These are phyloP conservation scores for Pyrocoelia pectoralis DNA, from an alignment of 2,888 invertebrate genomes.

Conservation along the genomic window DNA sequence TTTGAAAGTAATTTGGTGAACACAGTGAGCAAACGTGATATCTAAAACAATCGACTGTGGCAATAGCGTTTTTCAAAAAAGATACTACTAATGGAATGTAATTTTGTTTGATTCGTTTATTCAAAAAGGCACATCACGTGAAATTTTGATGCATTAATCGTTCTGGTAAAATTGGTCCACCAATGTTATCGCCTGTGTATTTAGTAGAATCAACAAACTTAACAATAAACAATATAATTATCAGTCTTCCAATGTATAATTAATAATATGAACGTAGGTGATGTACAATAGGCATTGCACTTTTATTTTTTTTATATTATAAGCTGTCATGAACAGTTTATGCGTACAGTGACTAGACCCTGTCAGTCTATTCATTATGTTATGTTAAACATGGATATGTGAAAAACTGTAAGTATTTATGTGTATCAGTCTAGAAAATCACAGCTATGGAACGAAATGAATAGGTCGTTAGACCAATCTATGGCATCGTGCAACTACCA, in stretches of 20 bases:
- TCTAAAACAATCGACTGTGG: constrained; percentile 14
- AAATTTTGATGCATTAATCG: constrained; percentile 36
- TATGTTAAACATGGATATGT: constrained; percentile 50
- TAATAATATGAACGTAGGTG: constrained; percentile 40
- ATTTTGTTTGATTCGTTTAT: constrained; percentile 29
- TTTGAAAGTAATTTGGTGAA: constrained; percentile 23
- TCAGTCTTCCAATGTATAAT: constrained; percentile 46
- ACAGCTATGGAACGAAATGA: constrained; percentile 66
- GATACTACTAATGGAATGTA: constrained; percentile 48
- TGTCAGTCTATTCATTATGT: constrained; percentile 51
- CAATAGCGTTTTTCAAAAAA: constrained; percentile 14
- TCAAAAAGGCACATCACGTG: constrained; percentile 52
- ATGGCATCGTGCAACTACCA: constrained; percentile 52
- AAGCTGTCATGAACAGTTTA: constrained; percentile 47
- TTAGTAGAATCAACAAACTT: constrained; percentile 38
- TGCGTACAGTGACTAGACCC: constrained; percentile 49
- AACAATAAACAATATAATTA: constrained; percentile 42
- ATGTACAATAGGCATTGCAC: constrained; percentile 52
- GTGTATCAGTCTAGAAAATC: constrained; percentile 71
- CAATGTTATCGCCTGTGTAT: constrained; percentile 34
- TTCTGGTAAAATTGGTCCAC: constrained; percentile 49
- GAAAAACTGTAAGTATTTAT: constrained; percentile 41
- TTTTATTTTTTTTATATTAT: constrained; percentile 42
- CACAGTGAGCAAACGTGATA: constrained; percentile 32
- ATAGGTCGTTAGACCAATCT: constrained; percentile 38